These are phyloP conservation scores for Aurelia aurita complex sp. Pacific DNA, from an alignment of 30 jellyfish, hydroid and myxozoan genomes.

Conservation along the genomic window DNA sequence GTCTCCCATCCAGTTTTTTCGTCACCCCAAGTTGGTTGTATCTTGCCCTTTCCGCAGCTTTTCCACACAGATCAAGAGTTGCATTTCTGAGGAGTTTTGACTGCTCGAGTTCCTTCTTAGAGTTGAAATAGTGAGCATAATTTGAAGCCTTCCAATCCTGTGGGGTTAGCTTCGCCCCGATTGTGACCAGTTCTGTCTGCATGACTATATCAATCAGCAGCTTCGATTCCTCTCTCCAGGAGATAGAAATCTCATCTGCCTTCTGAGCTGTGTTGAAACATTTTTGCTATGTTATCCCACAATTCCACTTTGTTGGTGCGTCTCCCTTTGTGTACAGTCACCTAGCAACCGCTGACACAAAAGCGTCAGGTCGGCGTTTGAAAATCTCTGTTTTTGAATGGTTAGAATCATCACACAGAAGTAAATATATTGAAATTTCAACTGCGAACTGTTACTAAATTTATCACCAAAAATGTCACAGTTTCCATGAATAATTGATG, in stretches of 20 bases:
- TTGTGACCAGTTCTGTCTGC: conserved; percentile 54
- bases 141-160: conserved; percentile 75
- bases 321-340: conserved; percentile 19
- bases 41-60: conserved; percentile 60
- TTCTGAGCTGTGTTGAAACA: neutral
- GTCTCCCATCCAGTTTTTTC: conserved; percentile 43
- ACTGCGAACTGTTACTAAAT: too few species aligned
- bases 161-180: conserved; percentile 62
- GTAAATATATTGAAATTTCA: too few species aligned
- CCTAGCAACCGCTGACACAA: conserved; percentile 42
- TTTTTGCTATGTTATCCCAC: neutral
- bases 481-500: too few species aligned
- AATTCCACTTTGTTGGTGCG: conserved; percentile 8
- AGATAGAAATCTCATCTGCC: neutral
- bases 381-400: neutral
- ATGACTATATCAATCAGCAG: conserved; percentile 8
- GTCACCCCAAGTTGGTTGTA: conserved; percentile 53
- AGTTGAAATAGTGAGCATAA: conserved; percentile 66
- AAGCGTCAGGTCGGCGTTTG: neutral
- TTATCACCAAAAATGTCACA: too few species aligned
- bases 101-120: conserved; percentile 66
- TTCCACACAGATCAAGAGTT: conserved; percentile 50
- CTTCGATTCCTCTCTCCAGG: neutral
- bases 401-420: too few species aligned
- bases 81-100: conserved; percentile 65